Evolutionary conservation across 2,113 vertebrate species (phyloP).

Genomic region (Ramphastos sulfuratus): DNA sequence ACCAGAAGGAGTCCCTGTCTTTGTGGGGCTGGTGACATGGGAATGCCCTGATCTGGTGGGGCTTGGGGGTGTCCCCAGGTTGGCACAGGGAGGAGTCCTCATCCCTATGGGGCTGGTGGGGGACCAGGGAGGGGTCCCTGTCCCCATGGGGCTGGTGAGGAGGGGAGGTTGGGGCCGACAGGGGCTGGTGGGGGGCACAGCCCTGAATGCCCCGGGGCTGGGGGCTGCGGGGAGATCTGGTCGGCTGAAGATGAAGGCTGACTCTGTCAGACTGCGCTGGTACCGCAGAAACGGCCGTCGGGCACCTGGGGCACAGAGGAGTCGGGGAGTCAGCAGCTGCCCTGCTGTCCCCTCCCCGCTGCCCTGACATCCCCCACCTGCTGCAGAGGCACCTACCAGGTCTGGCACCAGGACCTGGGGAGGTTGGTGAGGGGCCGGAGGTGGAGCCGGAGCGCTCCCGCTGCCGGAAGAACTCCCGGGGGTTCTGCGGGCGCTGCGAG

Average conservation of each 20-base stretch:
- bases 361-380: fast-evolving
- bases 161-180: neutral
- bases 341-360: neutral
- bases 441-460: slow-evolving; percentile 76
- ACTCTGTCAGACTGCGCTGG: slow-evolving; percentile 87
- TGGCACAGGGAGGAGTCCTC: neutral
- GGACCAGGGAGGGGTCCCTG: neutral
- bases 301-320: slow-evolving; percentile 56
- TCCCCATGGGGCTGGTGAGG: neutral
- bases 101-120: neutral
- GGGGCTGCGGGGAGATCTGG: slow-evolving; percentile 14
- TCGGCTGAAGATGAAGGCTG: slow-evolving; percentile 82
- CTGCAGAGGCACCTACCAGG: neutral
- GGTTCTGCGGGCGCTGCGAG: slow-evolving; percentile 81
- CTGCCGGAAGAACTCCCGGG: slow-evolving; percentile 83
- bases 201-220: neutral
- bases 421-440: slow-evolving; percentile 39
- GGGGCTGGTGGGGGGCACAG: neutral
- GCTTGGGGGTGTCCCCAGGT: neutral
- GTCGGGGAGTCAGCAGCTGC: neutral
- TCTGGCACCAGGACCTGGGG: neutral
- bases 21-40: too few species aligned
- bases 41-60: too few species aligned
- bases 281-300: slow-evolving; percentile 78
- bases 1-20: too few species aligned